Conservation (phyloP, 2,113 vertebrate genomes). For the Sinocyclocheilus maitianheensis region DNA sequence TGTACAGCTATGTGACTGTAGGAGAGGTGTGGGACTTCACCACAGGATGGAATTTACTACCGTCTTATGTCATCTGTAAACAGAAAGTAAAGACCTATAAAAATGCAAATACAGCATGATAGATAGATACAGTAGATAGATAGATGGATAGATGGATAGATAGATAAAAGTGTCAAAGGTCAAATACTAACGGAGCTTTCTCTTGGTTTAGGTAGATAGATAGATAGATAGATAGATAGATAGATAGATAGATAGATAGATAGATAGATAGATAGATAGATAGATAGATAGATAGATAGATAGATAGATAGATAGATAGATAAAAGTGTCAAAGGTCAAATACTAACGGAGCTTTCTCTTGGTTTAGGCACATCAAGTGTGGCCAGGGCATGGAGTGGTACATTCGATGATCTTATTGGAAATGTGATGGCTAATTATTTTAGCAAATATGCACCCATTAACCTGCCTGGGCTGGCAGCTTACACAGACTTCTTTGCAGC, state of each 20-base stretch:
- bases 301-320: too few relatives aligned
- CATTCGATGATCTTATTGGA: slow-evolving; percentile 82
- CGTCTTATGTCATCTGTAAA: slow-evolving; percentile 84
- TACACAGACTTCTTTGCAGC: slow-evolving; percentile 84
- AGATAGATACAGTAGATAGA: too few relatives aligned
- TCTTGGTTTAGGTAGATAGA: too few relatives aligned
- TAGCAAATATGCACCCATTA: slow-evolving; percentile 65
- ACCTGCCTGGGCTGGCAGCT: slow-evolving; percentile 76
- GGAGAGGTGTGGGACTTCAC: slow-evolving; percentile 85
- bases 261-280: neutral
- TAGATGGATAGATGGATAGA: too few relatives aligned
- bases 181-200: too few relatives aligned
- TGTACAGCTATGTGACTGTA: slow-evolving; percentile 85
- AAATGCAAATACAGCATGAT: neutral
- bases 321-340: neutral
- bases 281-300: neutral
- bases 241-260: neutral
- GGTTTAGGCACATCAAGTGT: slow-evolving; percentile 83
- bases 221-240: neutral
- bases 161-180: neutral
- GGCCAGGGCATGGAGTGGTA: slow-evolving; percentile 83
- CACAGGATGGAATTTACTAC: slow-evolving; percentile 85
- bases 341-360: neutral
- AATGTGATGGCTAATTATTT: slow-evolving; percentile 76
- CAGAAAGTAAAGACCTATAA: slow-evolving; percentile 1